Evolutionary conservation across 2,888 invertebrate genomes (phyloP), one percentile per base, ranked within the genome.

Genomic region (Pseudeuparius sepicola): DNA sequence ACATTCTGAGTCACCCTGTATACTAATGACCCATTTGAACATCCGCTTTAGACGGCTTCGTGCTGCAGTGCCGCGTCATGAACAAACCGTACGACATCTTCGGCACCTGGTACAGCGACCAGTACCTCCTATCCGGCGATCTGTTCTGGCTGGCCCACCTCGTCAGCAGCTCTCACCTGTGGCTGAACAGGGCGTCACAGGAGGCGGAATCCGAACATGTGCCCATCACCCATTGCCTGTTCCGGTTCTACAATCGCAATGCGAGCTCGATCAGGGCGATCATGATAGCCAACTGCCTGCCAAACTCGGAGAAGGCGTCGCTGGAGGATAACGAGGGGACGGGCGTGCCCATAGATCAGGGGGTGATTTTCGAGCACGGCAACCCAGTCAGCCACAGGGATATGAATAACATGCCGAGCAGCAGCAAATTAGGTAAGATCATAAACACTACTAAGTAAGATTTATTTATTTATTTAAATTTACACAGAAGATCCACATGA

Each of bases 31-130:
- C n/a, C n/a, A n/a, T n/a, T n/a, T n/a, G n/a, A n/a, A n/a, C n/a
- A n/a, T n/a, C n/a, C n/a, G n/a, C 59, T 63, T 24, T 54, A 78
- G 79, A 70, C 52, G 73, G 72, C 34, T 83, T 84, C 50, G 66
- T 73, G 44, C 65, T 55, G 15, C 54, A 79, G 47, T 81, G 82
- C 50, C 66, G 82, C 31, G 80, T 86, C 4, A 71, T 75, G 29
- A 87, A 86, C 62, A 83, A 83, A 49, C 87, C 88, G 0, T 87
- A 86, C 51, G 87, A 88, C 57, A 79, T 87, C 44, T 87, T 87
- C 62, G 87, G 88, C 5, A 80, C 85, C n/a, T 88, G 87, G 87
- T 86, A 81, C 55, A 83, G 80, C 52, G 83, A 85, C 54, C 73
- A 75, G 46, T 80, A 85, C 55, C 65, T 88, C 6, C 63, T 88